These are phyloP conservation scores for Potamarius usumacintae DNA, from an alignment of 2,113 vertebrate genomes.

Conservation along the genomic window DNA sequence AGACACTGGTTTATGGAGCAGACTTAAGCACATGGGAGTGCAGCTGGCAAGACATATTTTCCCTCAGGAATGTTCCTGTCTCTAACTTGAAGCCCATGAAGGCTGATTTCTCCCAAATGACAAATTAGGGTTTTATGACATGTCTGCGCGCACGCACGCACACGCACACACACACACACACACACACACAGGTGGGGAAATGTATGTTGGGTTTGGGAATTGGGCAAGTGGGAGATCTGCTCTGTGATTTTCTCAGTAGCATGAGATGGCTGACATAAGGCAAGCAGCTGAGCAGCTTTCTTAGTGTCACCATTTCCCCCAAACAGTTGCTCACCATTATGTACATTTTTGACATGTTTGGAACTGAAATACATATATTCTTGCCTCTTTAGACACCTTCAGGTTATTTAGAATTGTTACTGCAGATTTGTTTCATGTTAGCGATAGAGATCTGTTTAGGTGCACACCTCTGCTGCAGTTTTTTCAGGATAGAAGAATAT, in stretches of 20 bases:
- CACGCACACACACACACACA: too few species aligned
- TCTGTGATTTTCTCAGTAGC: constrained; percentile 40
- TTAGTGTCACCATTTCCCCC: constrained; percentile 4
- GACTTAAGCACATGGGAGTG: constrained; percentile 61
- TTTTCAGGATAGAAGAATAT: too few species aligned
- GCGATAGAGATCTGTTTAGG: too few species aligned
- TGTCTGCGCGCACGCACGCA: background rate
- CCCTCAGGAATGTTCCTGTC: constrained; percentile 70
- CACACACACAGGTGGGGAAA: background rate
- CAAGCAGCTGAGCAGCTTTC: constrained; percentile 56
- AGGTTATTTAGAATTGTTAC: background rate
- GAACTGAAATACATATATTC: background rate
- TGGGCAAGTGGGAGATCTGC: constrained; percentile 39
- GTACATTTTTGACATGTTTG: background rate
- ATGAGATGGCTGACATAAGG: constrained; percentile 44
- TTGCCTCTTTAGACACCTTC: background rate
- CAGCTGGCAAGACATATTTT: constrained; percentile 77
- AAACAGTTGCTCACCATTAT: background rate
- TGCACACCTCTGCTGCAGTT: too few species aligned
- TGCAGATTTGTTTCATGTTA: background rate
- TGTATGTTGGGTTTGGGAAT: constrained; percentile 40
- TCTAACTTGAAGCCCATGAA: constrained; percentile 64
- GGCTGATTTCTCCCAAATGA: constrained; percentile 66
- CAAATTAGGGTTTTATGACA: constrained; percentile 62
- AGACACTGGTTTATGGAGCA: constrained; percentile 67